phyloP scores from a whole-genome alignment of 2,113 vertebrate species.

The Gobius niger region DNA sequence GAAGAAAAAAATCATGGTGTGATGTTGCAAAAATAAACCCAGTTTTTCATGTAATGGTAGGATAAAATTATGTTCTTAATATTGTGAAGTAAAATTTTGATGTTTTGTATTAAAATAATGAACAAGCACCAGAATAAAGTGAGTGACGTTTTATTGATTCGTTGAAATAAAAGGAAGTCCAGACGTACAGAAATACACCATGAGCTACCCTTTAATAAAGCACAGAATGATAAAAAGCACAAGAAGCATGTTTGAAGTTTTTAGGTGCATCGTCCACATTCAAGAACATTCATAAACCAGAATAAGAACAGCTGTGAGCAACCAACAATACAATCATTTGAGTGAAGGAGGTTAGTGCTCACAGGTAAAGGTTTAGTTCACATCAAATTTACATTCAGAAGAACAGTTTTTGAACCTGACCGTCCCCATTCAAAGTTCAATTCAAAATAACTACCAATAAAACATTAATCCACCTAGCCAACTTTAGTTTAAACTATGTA shows the following conservation, averaged over 20 bases:
- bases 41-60: constrained; percentile 11
- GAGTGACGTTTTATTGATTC: constrained; percentile 69
- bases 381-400: constrained; percentile 66
- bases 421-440: constrained; percentile 13
- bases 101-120: background rate
- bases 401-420: constrained; percentile 25
- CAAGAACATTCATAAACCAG: constrained; percentile 66
- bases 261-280: constrained; percentile 72
- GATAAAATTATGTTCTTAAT: constrained; percentile 30
- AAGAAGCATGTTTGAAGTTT: constrained; percentile 62
- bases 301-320: constrained; percentile 56
- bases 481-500: constrained; percentile 4
- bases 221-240: constrained; percentile 71
- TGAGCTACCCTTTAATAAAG: constrained; percentile 52
- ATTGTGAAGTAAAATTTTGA: constrained; percentile 24
- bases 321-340: constrained; percentile 60
- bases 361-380: constrained; percentile 58
- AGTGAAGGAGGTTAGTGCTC: constrained; percentile 63
- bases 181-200: constrained; percentile 64
- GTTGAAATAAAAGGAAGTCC: constrained; percentile 63
- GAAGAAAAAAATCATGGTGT: constrained; percentile 46
- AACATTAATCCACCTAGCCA: background rate
- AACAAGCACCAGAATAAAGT: constrained; percentile 20
- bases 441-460: background rate
- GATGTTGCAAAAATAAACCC: constrained; percentile 21